Percentiles rank a stretch among this genome's conserved stretches.
Conservation (phyloP, 2,113 vertebrate genomes). For the Eudyptes chrysolophus region DNA sequence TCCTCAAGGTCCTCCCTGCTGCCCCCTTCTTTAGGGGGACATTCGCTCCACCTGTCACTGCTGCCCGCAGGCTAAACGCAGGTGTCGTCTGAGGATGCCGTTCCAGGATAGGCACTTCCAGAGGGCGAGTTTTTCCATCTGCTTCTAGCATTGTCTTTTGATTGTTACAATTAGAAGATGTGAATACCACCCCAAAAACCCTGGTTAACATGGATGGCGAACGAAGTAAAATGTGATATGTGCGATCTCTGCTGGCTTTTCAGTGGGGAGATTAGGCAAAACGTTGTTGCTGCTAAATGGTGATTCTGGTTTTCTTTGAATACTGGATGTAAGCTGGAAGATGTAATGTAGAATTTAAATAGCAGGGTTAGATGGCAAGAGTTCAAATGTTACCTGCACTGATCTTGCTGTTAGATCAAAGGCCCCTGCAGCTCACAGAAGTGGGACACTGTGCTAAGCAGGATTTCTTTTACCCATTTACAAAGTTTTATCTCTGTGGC, state of each 20-base stretch:
- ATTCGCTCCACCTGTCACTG: background rate
- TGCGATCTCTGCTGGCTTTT: background rate
- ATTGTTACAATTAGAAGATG: background rate
- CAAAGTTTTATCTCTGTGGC: background rate
- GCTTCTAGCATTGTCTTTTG: background rate
- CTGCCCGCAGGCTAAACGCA: rapidly evolving
- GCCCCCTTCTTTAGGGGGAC: background rate
- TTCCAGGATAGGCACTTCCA: background rate
- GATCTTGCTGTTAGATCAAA: background rate
- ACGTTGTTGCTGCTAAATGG: background rate
- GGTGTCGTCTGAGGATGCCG: background rate
- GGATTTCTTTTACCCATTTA: background rate
- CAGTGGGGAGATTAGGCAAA: background rate
- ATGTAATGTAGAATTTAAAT: background rate
- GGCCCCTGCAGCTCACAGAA: background rate
- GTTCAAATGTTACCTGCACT: background rate
- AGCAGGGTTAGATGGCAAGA: background rate
- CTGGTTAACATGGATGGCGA: background rate
- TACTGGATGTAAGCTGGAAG: background rate
- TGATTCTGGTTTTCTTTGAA: background rate
- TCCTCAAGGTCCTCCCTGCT: background rate
- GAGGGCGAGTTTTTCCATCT: background rate
- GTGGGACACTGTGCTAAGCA: background rate
- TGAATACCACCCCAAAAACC: background rate
- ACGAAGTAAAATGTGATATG: background rate